Evolutionary conservation across 2,888 invertebrate species (phyloP).

Genomic region (Drosophila diplacantha): DNA sequence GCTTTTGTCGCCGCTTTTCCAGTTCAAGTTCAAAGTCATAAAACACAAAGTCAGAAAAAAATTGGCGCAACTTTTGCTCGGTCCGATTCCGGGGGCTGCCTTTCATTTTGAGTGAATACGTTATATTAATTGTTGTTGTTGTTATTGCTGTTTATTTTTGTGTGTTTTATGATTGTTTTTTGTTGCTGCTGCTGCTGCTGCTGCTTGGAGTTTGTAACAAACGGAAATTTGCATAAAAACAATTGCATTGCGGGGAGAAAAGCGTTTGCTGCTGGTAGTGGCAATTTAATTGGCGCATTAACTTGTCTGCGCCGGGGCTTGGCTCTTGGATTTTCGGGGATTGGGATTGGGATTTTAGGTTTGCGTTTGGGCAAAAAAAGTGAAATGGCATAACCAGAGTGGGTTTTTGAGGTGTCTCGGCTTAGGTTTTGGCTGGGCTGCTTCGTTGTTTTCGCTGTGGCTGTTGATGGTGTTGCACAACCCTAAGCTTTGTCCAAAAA

Average conservation of each 20-base stretch:
- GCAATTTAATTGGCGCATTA: slow-evolving; percentile 70
- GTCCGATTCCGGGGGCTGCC: slow-evolving; percentile 43
- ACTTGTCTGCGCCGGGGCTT: slow-evolving; percentile 42
- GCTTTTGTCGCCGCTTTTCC: slow-evolving; percentile 25
- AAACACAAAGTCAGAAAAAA: slow-evolving; percentile 40
- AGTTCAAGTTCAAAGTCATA: slow-evolving; percentile 71
- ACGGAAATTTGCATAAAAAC: slow-evolving; percentile 58
- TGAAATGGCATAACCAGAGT: slow-evolving; percentile 69
- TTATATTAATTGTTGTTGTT: slow-evolving; percentile 23
- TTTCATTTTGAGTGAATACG: slow-evolving; percentile 65
- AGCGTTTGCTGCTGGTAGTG: slow-evolving; percentile 43
- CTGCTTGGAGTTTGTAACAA: slow-evolving; percentile 4
- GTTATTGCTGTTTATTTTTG: slow-evolving; percentile 6
- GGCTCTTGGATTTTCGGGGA: slow-evolving; percentile 10
- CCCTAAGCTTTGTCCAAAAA: slow-evolving; percentile 37
- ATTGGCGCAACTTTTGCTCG: slow-evolving; percentile 53
- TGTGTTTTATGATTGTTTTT: background rate
- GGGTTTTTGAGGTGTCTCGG: slow-evolving; percentile 12
- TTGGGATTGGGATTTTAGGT: slow-evolving; percentile 8
- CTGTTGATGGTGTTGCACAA: slow-evolving; percentile 52
- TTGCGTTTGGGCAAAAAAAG: slow-evolving; percentile 34
- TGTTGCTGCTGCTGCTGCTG: background rate
- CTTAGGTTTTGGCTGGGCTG: background rate
- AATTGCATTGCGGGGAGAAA: slow-evolving; percentile 46
- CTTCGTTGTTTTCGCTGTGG: slow-evolving; percentile 11